A percentile compares a stretch with the other conserved stretches of the same genome.
phyloP scores from a whole-genome alignment of 35 echinoderm and acorn worm species.

The Stichopus chloronotus region DNA sequence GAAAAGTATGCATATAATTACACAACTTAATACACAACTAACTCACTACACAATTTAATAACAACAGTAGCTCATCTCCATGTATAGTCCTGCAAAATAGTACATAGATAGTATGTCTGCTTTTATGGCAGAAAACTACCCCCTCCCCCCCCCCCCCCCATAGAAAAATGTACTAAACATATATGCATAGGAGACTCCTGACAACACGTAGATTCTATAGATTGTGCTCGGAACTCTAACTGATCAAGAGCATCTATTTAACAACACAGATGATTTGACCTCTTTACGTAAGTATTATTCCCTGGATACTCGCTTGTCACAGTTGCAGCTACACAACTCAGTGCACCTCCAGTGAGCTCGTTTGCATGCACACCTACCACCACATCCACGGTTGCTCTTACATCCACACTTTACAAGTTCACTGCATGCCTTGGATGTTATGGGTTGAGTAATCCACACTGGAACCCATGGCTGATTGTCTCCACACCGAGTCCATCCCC shows the following conservation, averaged over 20 bases:
- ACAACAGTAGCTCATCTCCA: too few relatives aligned
- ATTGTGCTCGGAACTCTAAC: slow-evolving; percentile 2
- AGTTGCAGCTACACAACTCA: slow-evolving; percentile 61
- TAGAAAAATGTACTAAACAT: too few relatives aligned
- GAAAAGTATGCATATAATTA: too few relatives aligned
- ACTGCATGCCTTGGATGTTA: slow-evolving; percentile 60
- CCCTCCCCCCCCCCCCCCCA: too few relatives aligned
- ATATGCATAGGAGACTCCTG: not conserved
- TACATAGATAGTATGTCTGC: too few relatives aligned
- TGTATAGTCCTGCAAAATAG: too few relatives aligned
- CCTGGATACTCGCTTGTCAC: not conserved
- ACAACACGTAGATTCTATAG: not conserved
- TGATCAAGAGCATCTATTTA: not conserved
- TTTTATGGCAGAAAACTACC: too few relatives aligned
- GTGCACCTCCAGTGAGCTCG: slow-evolving; percentile 40
- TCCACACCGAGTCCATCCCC: slow-evolving; percentile 29
- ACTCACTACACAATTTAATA: too few relatives aligned
- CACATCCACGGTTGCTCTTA: slow-evolving; percentile 47
- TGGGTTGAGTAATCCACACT: slow-evolving; percentile 40
- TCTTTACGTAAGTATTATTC: not conserved
- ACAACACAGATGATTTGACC: not conserved
- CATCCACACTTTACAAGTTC: too few relatives aligned
- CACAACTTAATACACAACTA: too few relatives aligned
- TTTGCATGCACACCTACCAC: slow-evolving; percentile 57
- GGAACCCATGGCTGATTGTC: slow-evolving; percentile 51